These are phyloP conservation scores for Orientallactaga sibirica DNA, from an alignment of 2,797 vertebrate genomes.

Conservation along the genomic window DNA sequence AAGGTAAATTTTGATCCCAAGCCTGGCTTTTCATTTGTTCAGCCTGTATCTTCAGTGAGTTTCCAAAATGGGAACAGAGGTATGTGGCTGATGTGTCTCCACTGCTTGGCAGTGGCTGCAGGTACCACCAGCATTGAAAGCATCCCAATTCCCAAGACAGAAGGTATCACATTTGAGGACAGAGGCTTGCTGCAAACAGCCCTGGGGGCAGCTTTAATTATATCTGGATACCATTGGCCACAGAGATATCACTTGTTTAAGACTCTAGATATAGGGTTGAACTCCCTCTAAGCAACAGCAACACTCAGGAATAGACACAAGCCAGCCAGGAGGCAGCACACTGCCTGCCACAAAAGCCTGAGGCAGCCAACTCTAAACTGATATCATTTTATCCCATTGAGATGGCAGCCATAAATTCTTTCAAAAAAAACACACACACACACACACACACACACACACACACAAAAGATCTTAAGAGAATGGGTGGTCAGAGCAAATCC, in stretches of 20 bases:
- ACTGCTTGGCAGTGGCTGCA: not conserved
- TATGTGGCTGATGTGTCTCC: not conserved
- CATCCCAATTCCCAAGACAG: not conserved
- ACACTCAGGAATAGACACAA: not conserved
- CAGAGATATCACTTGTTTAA: not conserved
- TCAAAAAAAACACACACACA: too few species aligned
- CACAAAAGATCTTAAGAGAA: conserved; percentile 46
- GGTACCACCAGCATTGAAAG: not conserved
- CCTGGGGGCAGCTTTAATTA: not conserved
- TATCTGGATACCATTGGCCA: not conserved
- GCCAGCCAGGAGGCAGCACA: not conserved
- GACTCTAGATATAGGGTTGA: not conserved
- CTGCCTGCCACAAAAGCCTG: not conserved
- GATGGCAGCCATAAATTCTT: conserved; percentile 39
- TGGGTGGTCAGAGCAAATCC: conserved; percentile 55
- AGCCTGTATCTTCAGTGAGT: not conserved
- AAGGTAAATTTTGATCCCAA: not conserved
- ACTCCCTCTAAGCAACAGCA: not conserved
- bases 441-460: too few species aligned
- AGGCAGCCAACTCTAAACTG: conserved; percentile 32
- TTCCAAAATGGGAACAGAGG: conserved; percentile 47
- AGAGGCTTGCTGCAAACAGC: not conserved
- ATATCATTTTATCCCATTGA: conserved; percentile 43
- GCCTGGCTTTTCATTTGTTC: conserved; percentile 17
- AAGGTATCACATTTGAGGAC: not conserved